phyloP scores from a whole-genome alignment of 2,113 vertebrate species.

The Argyrosomus japonicus region DNA sequence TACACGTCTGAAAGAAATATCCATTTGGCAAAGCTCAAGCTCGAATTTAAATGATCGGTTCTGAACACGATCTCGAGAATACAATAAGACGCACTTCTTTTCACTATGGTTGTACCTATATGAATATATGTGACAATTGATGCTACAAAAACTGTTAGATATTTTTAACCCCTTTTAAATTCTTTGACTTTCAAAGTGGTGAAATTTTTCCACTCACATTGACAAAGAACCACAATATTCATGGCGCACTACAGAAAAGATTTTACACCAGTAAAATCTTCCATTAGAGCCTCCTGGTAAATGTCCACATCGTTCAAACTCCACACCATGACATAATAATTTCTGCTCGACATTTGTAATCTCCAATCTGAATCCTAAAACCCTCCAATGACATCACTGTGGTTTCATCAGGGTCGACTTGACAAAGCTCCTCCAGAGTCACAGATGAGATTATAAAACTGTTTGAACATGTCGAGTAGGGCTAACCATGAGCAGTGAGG shows the following conservation, averaged over 20 bases:
- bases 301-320: neutral
- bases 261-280: neutral
- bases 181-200: neutral
- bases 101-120: too few species aligned
- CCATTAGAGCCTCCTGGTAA: neutral
- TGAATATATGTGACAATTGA: too few species aligned
- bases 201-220: neutral
- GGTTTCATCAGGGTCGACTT: neutral
- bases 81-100: neutral
- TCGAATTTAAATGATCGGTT: neutral
- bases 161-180: neutral
- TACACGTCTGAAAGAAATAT: neutral
- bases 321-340: neutral
- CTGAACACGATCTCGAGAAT: too few species aligned
- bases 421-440: neutral
- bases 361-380: neutral
- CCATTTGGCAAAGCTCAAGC: neutral
- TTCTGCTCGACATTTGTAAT: neutral
- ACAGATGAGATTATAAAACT: neutral
- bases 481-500: neutral
- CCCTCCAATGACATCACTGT: neutral
- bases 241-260: neutral
- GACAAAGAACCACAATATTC: slow-evolving; percentile 10
- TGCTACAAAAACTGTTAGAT: neutral
- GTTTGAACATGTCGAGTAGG: neutral